Evolutionary conservation across 2,888 invertebrate species (phyloP), one percentile per base, ranked within the genome.

Genomic region (Eristalis intricaria): DNA sequence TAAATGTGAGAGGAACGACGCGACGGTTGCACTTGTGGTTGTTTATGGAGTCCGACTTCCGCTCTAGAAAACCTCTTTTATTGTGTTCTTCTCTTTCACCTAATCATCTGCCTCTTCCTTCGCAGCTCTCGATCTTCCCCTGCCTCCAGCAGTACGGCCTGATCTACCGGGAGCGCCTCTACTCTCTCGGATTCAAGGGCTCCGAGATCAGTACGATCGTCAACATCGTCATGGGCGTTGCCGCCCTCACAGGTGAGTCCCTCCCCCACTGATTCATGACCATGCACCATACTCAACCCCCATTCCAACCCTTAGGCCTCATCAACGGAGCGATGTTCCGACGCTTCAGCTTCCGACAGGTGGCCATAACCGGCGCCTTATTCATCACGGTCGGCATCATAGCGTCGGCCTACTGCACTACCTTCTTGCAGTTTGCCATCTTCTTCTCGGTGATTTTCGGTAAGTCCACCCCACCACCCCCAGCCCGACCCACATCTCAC

Each of bases 81-180:
- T 10, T 32, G 8, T 32, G 4, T 32, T 4, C 32, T 32, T 38
- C 35, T 38, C 35, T 1, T 11, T 38, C 35, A 38, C 2, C 35
- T 32, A 32, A 32, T 32, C 32, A 0, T 10, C 38, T 13, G 2
- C 38, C 3, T 15, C 8, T 19, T 61, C 64, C 23, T 15, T 60
- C 94, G 40, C 93, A 96, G 96, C 92, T 96, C 43, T 95, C 95
- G 87, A 94, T 95, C 60, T 94, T 96, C 81, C 95, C 96, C 8
- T 93, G 95, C 86, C 92, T 96, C 60, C 96, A 96, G 92, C 95
- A 96, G 90, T 96, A 96, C 90, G 96, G 96, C 0, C 93, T 96
- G 7, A 93, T 96, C 61, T 96, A 96, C 90, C 94, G 95, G 13
- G 95, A 95, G 89, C 95, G 95, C 88, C 95, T 96, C 90, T 89